phyloP scores from a whole-genome alignment of 2,797 vertebrate species.

The Tadarida brasiliensis region DNA sequence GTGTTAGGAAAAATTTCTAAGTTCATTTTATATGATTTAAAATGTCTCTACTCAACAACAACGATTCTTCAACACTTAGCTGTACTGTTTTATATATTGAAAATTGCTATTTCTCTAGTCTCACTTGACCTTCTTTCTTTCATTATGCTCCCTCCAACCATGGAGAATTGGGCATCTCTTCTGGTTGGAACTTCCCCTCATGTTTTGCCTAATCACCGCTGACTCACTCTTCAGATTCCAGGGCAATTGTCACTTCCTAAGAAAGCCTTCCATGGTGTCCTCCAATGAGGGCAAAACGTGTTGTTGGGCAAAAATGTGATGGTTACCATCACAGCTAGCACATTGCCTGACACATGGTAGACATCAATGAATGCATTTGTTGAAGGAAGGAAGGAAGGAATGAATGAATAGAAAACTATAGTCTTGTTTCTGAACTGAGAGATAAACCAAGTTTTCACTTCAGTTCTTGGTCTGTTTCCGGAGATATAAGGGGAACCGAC shows the following conservation, averaged over 20 bases:
- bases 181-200: not conserved
- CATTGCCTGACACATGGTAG: accelerated
- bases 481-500: not conserved
- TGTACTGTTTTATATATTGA: not conserved
- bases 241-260: not conserved
- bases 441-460: not conserved
- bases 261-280: not conserved
- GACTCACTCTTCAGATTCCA: not conserved
- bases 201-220: not conserved
- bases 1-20: not conserved
- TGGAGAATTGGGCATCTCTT: not conserved
- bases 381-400: not conserved
- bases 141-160: not conserved
- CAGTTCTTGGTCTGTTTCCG: not conserved
- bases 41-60: not conserved
- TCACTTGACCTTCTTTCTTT: not conserved
- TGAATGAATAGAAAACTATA: not conserved
- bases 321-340: not conserved
- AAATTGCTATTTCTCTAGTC: not conserved
- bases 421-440: not conserved
- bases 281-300: not conserved
- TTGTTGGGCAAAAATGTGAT: not conserved
- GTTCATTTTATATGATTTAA: not conserved
- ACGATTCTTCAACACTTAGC: not conserved
- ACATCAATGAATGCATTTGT: not conserved